Base-by-base conservation (phyloP, 2,113 vertebrate genomes). In the cat (Felis catus) region DNA sequence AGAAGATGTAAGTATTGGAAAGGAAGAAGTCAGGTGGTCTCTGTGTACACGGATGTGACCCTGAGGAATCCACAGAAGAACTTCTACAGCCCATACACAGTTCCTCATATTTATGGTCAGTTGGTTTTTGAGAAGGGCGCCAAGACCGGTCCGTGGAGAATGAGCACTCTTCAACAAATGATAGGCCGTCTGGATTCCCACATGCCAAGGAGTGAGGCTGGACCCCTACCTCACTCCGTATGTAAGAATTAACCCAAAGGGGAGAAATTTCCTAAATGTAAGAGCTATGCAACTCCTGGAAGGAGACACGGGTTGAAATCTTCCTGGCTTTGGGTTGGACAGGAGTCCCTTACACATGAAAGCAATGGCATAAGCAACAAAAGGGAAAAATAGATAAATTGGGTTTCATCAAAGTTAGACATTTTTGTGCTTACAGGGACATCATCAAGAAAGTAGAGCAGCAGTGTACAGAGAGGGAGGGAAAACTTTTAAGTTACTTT, bases 81-180 rank as follows among this genome's bases (percentile, higher is more conserved):
- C 41, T 15, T 4, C 41, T 16, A 2, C 39, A 15, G 25, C 39
- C 7, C 25, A 1, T 27, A 27, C 41, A 1, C 73, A 1, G 39
- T 27, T 29, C 73, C 25, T 27, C 3, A 14, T 13, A 14, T 76
- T 76, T 29, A 15, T 3, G 25, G 39, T 45, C 39, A 29, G 73
- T 12, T 7, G 73, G 71, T 74, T 39, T 39, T 6, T 41, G 71
- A 23, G 58, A 39, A 39, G 70, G 73, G 41, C 25, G 14, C 27
- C 45, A 9, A 51, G 76, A 33, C 76, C 4, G 4, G 4, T 51
- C 76, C 41, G 0, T 51, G 45, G 31, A 11, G 76, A 27, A 5
- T 0, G 15, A 18, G 16, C 23, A 3, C 45, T 79, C 45, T 79
- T 51, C 8, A 5, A 27, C 7, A 10, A 16, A 2, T 19, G 23